Evolutionary conservation across 2,888 invertebrate genomes (phyloP).

Genomic region (Scaptomyza parva): DNA sequence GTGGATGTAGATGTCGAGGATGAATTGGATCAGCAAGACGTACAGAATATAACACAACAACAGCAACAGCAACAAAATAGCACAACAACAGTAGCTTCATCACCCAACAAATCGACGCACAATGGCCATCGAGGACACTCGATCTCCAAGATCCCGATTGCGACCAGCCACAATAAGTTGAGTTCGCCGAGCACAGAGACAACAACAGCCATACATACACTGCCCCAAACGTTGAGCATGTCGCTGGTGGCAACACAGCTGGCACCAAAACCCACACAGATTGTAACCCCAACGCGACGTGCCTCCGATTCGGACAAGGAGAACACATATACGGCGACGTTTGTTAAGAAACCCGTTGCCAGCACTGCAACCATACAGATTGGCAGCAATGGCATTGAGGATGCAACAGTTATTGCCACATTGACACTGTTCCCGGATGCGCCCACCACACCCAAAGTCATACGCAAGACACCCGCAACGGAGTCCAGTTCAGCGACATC

Average conservation of each 20-base stretch:
- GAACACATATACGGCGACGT: conserved; percentile 82
- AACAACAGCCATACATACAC: conserved; percentile 71
- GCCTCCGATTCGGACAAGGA: conserved; percentile 83
- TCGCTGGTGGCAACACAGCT: conserved; percentile 41
- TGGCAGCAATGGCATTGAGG: conserved; percentile 64
- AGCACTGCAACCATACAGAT: conserved; percentile 74
- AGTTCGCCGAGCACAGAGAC: conserved; percentile 52
- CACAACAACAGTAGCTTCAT: conserved; percentile 18
- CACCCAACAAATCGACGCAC: conserved; percentile 48
- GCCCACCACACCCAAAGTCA: conserved; percentile 89
- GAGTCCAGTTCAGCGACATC: conserved; percentile 85
- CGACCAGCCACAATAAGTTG: conserved; percentile 49
- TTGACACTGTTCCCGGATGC: conserved; percentile 87
- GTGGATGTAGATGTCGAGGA: conserved; percentile 39
- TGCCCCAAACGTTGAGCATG: conserved; percentile 59
- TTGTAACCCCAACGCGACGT: conserved; percentile 75
- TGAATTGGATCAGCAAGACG: conserved; percentile 28
- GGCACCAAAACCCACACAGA: conserved; percentile 58
- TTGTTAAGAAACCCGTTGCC: conserved; percentile 74
- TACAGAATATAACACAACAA: conserved; percentile 31
- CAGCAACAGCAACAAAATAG: conserved; percentile 22
- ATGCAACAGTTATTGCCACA: conserved; percentile 70
- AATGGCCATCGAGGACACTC: conserved; percentile 51
- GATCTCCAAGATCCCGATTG: conserved; percentile 60
- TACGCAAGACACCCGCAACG: conserved; percentile 87